Evolutionary conservation across 1,140 invertebrate species (phyloP).

Genomic region (Drosophila pectinifera): DNA sequence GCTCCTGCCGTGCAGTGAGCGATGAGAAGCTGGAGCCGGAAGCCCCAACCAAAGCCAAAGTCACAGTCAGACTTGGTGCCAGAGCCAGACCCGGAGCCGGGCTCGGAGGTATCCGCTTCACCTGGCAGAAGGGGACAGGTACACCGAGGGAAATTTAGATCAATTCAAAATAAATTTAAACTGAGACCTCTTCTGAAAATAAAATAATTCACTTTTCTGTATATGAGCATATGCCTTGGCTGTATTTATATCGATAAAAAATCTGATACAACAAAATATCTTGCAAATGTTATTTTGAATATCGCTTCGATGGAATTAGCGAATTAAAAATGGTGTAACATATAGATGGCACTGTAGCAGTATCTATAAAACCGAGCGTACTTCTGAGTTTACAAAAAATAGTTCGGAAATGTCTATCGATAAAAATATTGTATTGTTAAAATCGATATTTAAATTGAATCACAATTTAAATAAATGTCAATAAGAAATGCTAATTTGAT

Average conservation of each 20-base stretch:
- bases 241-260: no score
- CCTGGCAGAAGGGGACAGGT: slow-evolving; percentile 7
- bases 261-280: no score
- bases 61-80: slow-evolving; percentile 24
- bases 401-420: not conserved
- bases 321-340: not conserved
- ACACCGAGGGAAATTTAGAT: not conserved
- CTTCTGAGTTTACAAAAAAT: not conserved
- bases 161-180: no score
- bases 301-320: no score
- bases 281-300: no score
- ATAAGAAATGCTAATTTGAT: no score
- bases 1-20: slow-evolving; percentile 33
- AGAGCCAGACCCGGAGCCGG: not conserved
- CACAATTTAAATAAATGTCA: no score
- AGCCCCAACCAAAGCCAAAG: slow-evolving; percentile 58
- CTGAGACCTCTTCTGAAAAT: no score
- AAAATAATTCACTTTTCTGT: no score
- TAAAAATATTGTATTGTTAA: not conserved
- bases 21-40: slow-evolving; percentile 43
- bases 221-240: no score
- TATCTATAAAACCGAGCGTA: no score
- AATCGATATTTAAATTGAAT: not conserved
- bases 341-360: not conserved
- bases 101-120: slow-evolving; percentile 16